Conservation (phyloP, 2,888 invertebrate species). For the Ormyrus thymus region DNA sequence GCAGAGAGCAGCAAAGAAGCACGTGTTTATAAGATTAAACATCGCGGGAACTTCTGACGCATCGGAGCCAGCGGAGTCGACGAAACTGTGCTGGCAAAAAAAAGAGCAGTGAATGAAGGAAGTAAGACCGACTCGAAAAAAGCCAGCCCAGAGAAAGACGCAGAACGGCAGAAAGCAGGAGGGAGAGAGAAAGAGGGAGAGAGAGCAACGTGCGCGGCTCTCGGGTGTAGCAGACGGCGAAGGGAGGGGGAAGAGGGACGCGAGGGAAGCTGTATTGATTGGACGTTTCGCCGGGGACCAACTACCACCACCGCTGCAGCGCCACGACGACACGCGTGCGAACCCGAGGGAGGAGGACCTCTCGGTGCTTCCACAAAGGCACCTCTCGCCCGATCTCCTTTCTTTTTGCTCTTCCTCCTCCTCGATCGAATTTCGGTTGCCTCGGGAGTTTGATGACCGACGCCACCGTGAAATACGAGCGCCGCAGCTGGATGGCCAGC, state of each 20-base stretch:
- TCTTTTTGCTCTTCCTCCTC: background rate
- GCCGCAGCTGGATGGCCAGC: too few species aligned
- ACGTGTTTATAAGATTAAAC: too few species aligned
- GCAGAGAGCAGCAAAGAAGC: too few species aligned
- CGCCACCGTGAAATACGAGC: too few species aligned
- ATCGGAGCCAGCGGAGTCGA: too few species aligned
- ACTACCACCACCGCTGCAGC: constrained; percentile 48
- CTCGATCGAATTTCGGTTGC: constrained; percentile 10
- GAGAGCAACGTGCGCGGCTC: background rate
- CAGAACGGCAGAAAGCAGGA: background rate
- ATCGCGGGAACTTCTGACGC: too few species aligned
- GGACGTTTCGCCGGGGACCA: constrained; percentile 69
- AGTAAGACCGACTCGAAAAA: too few species aligned
- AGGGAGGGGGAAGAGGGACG: constrained; percentile 6
- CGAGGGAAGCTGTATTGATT: constrained; percentile 73
- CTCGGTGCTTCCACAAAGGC: too few species aligned
- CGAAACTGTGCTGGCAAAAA: background rate
- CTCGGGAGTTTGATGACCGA: background rate
- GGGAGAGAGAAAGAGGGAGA: constrained; percentile 15
- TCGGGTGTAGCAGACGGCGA: constrained; percentile 28
- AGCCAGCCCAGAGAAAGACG: background rate
- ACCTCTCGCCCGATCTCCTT: too few species aligned
- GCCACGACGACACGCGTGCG: background rate
- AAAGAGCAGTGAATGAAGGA: background rate
- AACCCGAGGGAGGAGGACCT: background rate